Conservation (phyloP, 2,113 vertebrate genomes). For the Calidris pugnax region DNA sequence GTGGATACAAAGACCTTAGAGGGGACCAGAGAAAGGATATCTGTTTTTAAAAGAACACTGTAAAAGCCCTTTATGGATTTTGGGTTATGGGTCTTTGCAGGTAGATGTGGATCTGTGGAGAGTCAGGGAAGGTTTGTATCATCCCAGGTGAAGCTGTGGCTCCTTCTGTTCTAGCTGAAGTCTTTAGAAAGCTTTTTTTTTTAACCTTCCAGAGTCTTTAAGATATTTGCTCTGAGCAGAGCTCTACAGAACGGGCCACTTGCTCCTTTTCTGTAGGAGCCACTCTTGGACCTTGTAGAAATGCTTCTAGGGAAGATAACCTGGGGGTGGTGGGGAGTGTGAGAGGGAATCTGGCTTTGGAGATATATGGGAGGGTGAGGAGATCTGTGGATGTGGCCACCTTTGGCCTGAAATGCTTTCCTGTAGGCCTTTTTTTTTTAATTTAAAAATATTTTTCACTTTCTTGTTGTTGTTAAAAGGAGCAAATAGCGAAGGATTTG, state of each 20-base stretch:
- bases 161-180: background rate
- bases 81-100: background rate
- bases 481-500: conserved; percentile 88
- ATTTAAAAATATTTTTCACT: conserved; percentile 43
- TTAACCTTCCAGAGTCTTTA: background rate
- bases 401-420: conserved; percentile 21
- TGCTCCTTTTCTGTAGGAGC: background rate
- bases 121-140: background rate
- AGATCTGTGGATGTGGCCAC: background rate
- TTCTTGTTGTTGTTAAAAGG: conserved; percentile 78
- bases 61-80: background rate
- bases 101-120: background rate
- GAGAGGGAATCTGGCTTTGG: background rate
- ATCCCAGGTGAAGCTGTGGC: background rate
- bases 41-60: background rate
- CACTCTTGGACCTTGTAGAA: background rate
- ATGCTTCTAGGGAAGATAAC: background rate
- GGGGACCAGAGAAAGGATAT: background rate
- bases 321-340: background rate
- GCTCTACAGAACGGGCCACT: background rate
- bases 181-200: background rate
- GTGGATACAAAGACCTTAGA: background rate
- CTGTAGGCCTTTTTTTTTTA: conserved; percentile 12
- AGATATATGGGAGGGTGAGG: background rate
- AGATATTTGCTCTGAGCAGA: background rate